Evolutionary conservation across 2,113 vertebrate genomes (phyloP).

Genomic region (Onychostoma macrolepis): DNA sequence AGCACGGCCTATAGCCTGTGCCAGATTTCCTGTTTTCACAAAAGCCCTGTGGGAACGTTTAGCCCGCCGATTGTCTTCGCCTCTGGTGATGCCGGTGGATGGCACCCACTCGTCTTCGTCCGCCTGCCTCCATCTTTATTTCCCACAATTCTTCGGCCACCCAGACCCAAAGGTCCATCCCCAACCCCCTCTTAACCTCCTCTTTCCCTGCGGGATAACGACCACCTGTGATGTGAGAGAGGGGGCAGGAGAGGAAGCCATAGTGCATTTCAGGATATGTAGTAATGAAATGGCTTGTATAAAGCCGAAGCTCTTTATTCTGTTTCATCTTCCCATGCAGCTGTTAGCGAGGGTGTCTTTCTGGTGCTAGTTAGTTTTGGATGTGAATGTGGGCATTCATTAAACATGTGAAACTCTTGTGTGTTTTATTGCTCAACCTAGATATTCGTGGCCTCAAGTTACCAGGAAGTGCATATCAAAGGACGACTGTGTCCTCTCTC

Average conservation of each 20-base stretch:
- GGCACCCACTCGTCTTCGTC: neutral
- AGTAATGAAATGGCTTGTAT: constrained; percentile 51
- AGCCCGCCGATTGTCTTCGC: constrained; percentile 47
- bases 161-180: constrained; percentile 1
- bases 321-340: constrained; percentile 51
- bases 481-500: neutral
- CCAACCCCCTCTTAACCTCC: neutral
- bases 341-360: constrained; percentile 43
- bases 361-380: constrained; percentile 39
- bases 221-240: constrained; percentile 52
- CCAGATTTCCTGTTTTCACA: constrained; percentile 64
- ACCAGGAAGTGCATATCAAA: neutral
- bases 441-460: constrained; percentile 39
- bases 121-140: constrained; percentile 34
- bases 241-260: constrained; percentile 2
- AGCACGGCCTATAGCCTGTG: constrained; percentile 53
- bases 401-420: constrained; percentile 38
- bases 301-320: constrained; percentile 35
- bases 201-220: constrained; percentile 45
- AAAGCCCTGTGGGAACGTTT: constrained; percentile 62
- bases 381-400: constrained; percentile 41
- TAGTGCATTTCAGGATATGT: constrained; percentile 35
- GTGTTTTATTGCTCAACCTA: constrained; percentile 42
- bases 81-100: constrained; percentile 23
- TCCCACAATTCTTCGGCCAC: constrained; percentile 52